These are phyloP conservation scores for Harpagus bidentatus DNA, from an alignment of 2,113 vertebrate species.

Conservation along the genomic window DNA sequence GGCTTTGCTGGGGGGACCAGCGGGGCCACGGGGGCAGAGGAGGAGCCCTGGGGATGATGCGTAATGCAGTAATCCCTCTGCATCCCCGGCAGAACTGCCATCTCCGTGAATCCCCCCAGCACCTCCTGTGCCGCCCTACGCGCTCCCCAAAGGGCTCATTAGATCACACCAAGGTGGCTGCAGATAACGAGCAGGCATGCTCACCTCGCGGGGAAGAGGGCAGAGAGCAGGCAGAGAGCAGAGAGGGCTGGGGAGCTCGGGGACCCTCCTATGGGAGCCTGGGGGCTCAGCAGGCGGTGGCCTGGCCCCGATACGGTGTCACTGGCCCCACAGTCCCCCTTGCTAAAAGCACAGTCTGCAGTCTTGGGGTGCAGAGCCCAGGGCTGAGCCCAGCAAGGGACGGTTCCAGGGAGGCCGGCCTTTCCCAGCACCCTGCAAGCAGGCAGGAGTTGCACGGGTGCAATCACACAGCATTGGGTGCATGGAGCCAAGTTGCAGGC, in stretches of 20 bases:
- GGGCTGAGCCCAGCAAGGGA: neutral
- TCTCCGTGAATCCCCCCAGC: neutral
- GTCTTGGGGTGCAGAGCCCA: neutral
- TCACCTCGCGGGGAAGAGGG: neutral
- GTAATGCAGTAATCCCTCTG: neutral
- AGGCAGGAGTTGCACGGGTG: neutral
- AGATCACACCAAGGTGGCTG: neutral
- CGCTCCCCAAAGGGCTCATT: neutral
- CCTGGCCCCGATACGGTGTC: rapidly evolving
- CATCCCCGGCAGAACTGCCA: rapidly evolving
- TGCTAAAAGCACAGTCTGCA: neutral
- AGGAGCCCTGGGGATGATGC: rapidly evolving
- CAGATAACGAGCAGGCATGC: neutral
- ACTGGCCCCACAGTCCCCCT: neutral
- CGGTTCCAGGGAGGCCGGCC: rapidly evolving
- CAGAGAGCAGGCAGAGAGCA: neutral
- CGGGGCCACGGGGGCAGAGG: neutral
- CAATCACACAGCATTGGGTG: neutral
- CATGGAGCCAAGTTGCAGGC: neutral
- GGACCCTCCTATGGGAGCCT: neutral
- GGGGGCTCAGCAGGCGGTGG: neutral
- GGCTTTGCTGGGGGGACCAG: neutral
- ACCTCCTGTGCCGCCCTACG: rapidly evolving
- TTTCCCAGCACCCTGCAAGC: neutral
- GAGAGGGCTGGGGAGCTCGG: neutral